Percentiles rank a stretch among this genome's conserved stretches.
Evolutionary conservation across 2,113 vertebrate genomes (phyloP).

Genomic region (Myotis yumanensis): DNA sequence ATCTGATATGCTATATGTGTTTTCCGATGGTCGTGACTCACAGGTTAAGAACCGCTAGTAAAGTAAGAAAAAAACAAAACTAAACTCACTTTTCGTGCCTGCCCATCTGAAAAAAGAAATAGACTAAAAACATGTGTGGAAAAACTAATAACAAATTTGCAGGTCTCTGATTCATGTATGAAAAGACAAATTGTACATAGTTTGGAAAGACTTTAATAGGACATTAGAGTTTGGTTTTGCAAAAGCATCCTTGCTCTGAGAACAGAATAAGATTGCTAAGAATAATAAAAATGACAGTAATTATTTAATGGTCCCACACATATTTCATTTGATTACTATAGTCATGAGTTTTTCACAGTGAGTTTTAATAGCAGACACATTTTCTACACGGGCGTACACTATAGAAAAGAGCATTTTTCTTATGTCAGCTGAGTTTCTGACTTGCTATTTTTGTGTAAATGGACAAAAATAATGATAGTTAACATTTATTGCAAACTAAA

Average conservation of each 20-base stretch:
- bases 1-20: too few relatives aligned
- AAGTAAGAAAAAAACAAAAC: too few relatives aligned
- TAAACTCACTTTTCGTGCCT: background rate
- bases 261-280: background rate
- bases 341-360: background rate
- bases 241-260: background rate
- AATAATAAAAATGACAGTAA: background rate
- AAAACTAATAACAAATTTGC: background rate
- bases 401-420: background rate
- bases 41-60: too few relatives aligned
- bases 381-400: background rate
- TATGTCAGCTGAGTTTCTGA: background rate
- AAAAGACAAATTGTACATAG: background rate
- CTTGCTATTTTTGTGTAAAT: slow-evolving; percentile 34
- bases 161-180: background rate
- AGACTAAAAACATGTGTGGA: background rate
- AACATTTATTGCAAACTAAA: background rate
- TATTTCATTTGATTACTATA: background rate
- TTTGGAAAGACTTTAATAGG: background rate
- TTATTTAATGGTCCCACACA: background rate
- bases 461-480: slow-evolving; percentile 27
- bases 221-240: background rate
- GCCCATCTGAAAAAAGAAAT: background rate
- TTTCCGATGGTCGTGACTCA: too few relatives aligned
- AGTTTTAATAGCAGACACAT: background rate